Conservation (phyloP, 2,113 vertebrate genomes). For the Peromyscus polionotus region DNA sequence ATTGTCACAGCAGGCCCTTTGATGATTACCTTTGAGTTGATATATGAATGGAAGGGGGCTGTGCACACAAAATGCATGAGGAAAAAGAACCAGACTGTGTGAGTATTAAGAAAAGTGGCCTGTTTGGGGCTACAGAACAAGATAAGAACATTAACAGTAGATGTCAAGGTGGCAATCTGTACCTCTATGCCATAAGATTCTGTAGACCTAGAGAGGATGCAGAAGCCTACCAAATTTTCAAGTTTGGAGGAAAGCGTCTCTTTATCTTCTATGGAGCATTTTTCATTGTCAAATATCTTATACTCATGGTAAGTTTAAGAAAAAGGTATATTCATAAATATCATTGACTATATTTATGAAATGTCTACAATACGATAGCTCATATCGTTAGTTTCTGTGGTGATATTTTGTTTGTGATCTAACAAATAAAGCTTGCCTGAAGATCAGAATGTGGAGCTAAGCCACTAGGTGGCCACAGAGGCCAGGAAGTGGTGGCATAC, state of each 20-base stretch:
- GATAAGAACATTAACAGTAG: not conserved
- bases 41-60: not conserved
- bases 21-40: slow-evolving; percentile 16
- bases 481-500: no score
- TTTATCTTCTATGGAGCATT: not conserved
- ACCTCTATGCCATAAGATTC: not conserved
- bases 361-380: not conserved
- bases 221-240: not conserved
- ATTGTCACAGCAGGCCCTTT: not conserved
- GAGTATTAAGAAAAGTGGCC: not conserved
- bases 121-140: not conserved
- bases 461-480: no score
- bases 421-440: no score
- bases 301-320: not conserved
- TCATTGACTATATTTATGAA: slow-evolving; percentile 34
- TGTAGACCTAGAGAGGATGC: not conserved
- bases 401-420: no score
- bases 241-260: not conserved
- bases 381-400: slow-evolving; percentile 8
- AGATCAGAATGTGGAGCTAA: no score
- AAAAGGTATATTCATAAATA: not conserved
- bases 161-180: not conserved
- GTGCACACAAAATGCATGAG: not conserved
- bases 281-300: slow-evolving; percentile 32
- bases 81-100: not conserved